phyloP scores from a whole-genome alignment of 2,113 vertebrate genomes.

The Phainopepla nitens region DNA sequence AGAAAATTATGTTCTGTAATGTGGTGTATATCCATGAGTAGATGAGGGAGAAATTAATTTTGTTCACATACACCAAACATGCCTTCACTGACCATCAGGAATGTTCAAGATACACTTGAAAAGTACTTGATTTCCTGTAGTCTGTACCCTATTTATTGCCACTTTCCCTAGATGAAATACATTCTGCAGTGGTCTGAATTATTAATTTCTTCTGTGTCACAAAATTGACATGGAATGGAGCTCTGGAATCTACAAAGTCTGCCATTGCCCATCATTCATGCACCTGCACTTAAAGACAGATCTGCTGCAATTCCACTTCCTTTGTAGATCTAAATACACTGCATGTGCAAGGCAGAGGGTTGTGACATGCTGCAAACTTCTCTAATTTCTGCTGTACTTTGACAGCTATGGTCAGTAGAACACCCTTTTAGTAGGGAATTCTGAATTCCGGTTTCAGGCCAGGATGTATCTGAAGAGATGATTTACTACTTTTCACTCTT shows the following conservation, averaged over 20 bases:
- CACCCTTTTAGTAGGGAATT: not conserved
- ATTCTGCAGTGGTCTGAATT: not conserved
- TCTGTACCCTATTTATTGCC: not conserved
- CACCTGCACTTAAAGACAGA: not conserved
- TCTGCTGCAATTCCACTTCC: not conserved
- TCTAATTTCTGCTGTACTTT: not conserved
- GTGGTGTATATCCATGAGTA: not conserved
- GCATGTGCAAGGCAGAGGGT: not conserved
- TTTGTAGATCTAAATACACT: not conserved
- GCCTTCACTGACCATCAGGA: not conserved
- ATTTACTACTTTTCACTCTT: not conserved
- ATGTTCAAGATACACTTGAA: not conserved
- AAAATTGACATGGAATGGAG: not conserved
- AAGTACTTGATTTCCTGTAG: not conserved
- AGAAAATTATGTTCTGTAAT: not conserved
- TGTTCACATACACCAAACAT: not conserved
- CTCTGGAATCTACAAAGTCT: not conserved
- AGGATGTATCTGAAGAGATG: not conserved
- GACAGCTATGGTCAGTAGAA: not conserved
- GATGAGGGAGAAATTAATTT: not conserved
- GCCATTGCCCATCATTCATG: not conserved
- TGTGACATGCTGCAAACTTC: not conserved
- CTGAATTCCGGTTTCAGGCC: not conserved
- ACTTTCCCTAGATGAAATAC: not conserved
- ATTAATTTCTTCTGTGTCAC: not conserved